A percentile compares a stretch with the other conserved stretches of the same genome.
Evolutionary conservation across 2,888 invertebrate genomes (phyloP).

Genomic region (Podabrus alpinus): DNA sequence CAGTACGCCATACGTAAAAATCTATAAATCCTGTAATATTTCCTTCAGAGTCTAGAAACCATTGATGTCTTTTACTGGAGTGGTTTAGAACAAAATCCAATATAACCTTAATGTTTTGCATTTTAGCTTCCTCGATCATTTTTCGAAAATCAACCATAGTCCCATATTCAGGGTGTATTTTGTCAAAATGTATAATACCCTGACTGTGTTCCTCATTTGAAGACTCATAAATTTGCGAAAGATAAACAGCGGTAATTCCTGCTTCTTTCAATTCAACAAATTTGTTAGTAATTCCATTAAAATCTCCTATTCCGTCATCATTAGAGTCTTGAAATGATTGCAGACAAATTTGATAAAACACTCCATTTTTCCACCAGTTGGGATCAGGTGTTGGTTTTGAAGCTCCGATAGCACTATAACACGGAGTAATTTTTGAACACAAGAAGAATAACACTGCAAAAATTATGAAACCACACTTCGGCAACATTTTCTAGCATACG

Average conservation of each 20-base stretch:
- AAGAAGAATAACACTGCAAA: not conserved
- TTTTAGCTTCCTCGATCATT: slow-evolving; percentile 62
- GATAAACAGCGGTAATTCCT: slow-evolving; percentile 77
- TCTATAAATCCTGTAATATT: slow-evolving; percentile 80
- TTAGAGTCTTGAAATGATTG: slow-evolving; percentile 76
- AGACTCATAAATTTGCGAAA: slow-evolving; percentile 82
- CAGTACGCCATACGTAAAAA: slow-evolving; percentile 74
- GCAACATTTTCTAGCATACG: not conserved
- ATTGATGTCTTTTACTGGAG: slow-evolving; percentile 76
- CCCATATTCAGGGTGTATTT: slow-evolving; percentile 75
- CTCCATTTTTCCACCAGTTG: slow-evolving; percentile 84
- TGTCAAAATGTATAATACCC: slow-evolving; percentile 78
- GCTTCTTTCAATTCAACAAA: slow-evolving; percentile 56
- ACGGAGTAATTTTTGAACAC: not conserved
- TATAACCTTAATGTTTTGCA: slow-evolving; percentile 58
- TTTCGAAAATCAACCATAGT: slow-evolving; percentile 71
- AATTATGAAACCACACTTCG: not conserved
- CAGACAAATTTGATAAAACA: slow-evolving; percentile 86
- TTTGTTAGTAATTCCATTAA: slow-evolving; percentile 65
- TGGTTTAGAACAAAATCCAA: slow-evolving; percentile 63
- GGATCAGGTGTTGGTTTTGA: not conserved
- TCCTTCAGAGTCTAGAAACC: slow-evolving; percentile 75
- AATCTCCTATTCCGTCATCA: slow-evolving; percentile 84
- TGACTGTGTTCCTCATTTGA: slow-evolving; percentile 89
- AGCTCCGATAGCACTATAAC: too few relatives aligned